Evolutionary conservation across 64 coral and sea anemone species (phyloP).

Genomic region (Cladopsammia gracilis): DNA sequence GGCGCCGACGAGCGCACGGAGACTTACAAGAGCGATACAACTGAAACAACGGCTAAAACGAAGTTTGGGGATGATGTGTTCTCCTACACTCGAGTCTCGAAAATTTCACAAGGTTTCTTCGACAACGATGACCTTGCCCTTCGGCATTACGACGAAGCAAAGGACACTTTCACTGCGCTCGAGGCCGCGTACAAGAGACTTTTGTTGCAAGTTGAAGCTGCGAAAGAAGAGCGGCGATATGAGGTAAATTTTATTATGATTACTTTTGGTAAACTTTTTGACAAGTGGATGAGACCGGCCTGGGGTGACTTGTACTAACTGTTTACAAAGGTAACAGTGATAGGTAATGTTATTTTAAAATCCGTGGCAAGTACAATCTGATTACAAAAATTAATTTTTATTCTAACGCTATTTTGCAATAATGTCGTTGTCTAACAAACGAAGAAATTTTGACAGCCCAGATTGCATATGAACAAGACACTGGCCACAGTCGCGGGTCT

Average conservation of each 20-base stretch:
- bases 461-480: no score
- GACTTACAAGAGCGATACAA: slow-evolving; percentile 65
- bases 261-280: background rate
- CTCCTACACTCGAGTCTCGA: slow-evolving; percentile 84
- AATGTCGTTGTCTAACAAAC: no score
- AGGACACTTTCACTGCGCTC: slow-evolving; percentile 85
- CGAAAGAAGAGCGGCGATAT: slow-evolving; percentile 62
- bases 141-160: slow-evolving; percentile 83
- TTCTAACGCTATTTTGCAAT: no score
- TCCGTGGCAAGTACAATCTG: no score
- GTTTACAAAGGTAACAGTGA: background rate
- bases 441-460: no score
- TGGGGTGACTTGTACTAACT: background rate
- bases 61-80: slow-evolving; percentile 50
- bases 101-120: slow-evolving; percentile 66
- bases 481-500: no score
- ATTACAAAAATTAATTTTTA: background rate
- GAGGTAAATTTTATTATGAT: slow-evolving; percentile 46
- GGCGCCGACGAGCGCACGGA: background rate
- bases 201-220: slow-evolving; percentile 69
- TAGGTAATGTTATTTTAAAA: no score
- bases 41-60: slow-evolving; percentile 54
- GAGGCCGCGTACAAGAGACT: slow-evolving; percentile 91
- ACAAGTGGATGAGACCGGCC: no score
- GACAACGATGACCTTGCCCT: slow-evolving; percentile 86